These are phyloP conservation scores for Heteropelma amictum DNA, from an alignment of 2,888 invertebrate genomes.

Conservation along the genomic window DNA sequence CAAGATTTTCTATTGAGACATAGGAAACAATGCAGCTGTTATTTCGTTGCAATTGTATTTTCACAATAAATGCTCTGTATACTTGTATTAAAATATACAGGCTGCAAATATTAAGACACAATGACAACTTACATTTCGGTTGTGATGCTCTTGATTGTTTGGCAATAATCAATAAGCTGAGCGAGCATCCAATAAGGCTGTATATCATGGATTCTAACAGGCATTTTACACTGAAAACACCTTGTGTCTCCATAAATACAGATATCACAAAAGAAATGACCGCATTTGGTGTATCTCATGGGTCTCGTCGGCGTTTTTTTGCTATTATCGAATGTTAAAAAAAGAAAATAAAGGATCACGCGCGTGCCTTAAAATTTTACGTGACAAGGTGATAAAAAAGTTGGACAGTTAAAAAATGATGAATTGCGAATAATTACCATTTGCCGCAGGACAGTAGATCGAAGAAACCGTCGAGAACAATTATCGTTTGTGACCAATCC, in stretches of 20 bases:
- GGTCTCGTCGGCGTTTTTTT: slow-evolving; percentile 51
- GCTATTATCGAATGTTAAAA: slow-evolving; percentile 3
- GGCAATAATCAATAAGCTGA: slow-evolving; percentile 60
- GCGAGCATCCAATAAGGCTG: slow-evolving; percentile 56
- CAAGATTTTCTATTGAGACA: neutral
- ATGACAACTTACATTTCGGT: slow-evolving; percentile 52
- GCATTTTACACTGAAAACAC: slow-evolving; percentile 61
- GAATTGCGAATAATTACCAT: slow-evolving; percentile 60
- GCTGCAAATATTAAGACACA: neutral
- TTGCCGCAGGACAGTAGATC: slow-evolving; percentile 59
- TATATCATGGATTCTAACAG: slow-evolving; percentile 61
- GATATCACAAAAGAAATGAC: slow-evolving; percentile 65
- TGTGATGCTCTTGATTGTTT: slow-evolving; percentile 58
- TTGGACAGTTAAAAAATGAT: neutral
- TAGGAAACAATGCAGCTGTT: neutral
- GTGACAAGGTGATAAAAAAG: neutral
- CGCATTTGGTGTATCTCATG: slow-evolving; percentile 60
- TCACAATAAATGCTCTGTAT: neutral
- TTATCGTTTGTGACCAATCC: slow-evolving; percentile 58
- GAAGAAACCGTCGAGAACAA: slow-evolving; percentile 60
- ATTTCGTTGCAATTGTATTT: neutral
- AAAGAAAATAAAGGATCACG: neutral
- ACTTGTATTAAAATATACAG: neutral
- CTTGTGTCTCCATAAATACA: slow-evolving; percentile 53
- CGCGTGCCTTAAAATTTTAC: neutral